Evolutionary conservation across 2,797 vertebrate species (phyloP), one percentile per base, ranked within the genome.

Genomic region (Melanotaenia pygmaea): DNA sequence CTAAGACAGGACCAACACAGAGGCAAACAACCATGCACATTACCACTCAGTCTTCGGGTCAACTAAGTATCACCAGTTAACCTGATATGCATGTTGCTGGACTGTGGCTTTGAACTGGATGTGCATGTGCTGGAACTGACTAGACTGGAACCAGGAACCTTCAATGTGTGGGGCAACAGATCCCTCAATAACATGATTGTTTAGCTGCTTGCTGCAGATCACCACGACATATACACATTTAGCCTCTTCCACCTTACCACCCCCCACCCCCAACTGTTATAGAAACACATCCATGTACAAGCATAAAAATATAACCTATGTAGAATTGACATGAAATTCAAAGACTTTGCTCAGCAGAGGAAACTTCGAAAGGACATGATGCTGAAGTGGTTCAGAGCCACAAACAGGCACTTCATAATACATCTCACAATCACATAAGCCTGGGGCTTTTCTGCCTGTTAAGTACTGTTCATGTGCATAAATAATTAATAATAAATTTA

Each of bases 401-500:
- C 28, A 70, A 74, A 61, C 72, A 69, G 50, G 20, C 61, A 64
- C 59, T 74, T 67, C 65, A 79, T 59, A 75, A 30, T 35, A n/a
- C 11, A 61, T 61, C 65, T 43, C 66, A 78, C 50, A 64, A 7
- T 22, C 70, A 64, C 66, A 59, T 40, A 28, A 77, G 61, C 51
- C 12, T 5, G 1, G 26, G 22, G 59, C 69, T 72, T 50, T 38
- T 58, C 69, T 57, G 26, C 8, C 43, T 64, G 61, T 45, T 35
- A 47, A 72, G 73, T 37, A 14, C 35, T 47, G 24, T 57, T 40
- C 58, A 51, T 68, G 59, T 79, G 76, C 45, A 18, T 53, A 54
- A 62, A 86, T 89, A 35, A 73, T 38, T 67, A 51, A 73, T 67
- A 18, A 65, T 50, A 80, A 67, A 86, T 81, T 79, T 72, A 76